These are phyloP conservation scores for Pantherophis guttatus DNA, from an alignment of 2,113 vertebrate genomes.

Conservation along the genomic window DNA sequence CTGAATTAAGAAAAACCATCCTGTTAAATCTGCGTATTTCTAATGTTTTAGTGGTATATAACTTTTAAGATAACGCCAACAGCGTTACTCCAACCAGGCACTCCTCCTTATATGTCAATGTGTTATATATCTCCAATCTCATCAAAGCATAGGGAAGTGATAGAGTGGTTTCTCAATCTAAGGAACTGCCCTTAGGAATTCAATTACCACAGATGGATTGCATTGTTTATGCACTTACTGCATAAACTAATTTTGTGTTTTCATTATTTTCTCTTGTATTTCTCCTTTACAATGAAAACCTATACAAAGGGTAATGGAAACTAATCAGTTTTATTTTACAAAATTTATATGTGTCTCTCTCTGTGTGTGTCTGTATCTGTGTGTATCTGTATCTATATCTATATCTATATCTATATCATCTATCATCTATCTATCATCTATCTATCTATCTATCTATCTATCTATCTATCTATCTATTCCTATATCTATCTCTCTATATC, in stretches of 20 bases:
- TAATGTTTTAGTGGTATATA: neutral
- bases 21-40: neutral
- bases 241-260: neutral
- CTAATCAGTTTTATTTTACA: neutral
- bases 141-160: neutral
- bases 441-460: no score
- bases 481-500: no score
- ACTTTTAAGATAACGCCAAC: neutral
- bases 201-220: neutral
- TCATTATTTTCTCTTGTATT: neutral
- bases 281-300: neutral
- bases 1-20: neutral
- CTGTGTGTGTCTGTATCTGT: no score
- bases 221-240: neutral
- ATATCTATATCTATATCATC: no score
- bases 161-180: neutral
- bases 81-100: neutral
- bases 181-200: neutral
- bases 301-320: neutral
- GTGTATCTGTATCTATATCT: no score
- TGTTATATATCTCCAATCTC: neutral
- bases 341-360: no score
- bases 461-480: no score
- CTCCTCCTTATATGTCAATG: neutral
- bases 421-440: no score